Evolutionary conservation across 2,113 vertebrate species (phyloP).

Genomic region (Halcyon senegalensis): DNA sequence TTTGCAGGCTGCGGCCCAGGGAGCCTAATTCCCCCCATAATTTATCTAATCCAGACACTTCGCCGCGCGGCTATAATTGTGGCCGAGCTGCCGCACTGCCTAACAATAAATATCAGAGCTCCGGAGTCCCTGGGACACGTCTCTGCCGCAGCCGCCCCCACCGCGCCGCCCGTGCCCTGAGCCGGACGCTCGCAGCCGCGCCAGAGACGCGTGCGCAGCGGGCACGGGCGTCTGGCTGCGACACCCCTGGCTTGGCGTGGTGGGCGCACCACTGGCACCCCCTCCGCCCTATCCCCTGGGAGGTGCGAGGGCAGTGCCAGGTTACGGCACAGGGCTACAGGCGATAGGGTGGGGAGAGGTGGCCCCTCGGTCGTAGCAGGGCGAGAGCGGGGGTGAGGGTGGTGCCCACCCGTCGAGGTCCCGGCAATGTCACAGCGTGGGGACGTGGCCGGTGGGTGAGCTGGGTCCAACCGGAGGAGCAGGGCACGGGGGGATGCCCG

Average conservation of each 20-base stretch:
- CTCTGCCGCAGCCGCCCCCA: conserved; percentile 65
- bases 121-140: conserved; percentile 29
- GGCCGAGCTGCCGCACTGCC: conserved; percentile 61
- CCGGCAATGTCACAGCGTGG: background rate
- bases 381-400: rapidly evolving
- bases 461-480: rapidly evolving
- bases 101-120: conserved; percentile 65
- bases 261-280: rapidly evolving
- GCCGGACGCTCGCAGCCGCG: background rate
- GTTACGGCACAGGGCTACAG: rapidly evolving
- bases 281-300: background rate
- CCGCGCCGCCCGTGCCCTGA: conserved; percentile 6
- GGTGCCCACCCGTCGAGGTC: rapidly evolving
- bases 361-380: background rate
- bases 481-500: background rate
- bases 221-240: background rate
- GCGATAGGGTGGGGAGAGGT: background rate
- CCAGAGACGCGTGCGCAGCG: background rate
- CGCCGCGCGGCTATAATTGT: background rate
- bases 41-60: conserved; percentile 57
- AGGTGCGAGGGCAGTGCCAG: background rate
- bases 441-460: background rate
- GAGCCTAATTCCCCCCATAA: conserved; percentile 51
- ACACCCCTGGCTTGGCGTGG: background rate
- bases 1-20: conserved; percentile 47